These are phyloP conservation scores for Falco peregrinus DNA, from an alignment of 2,797 vertebrate species.

Conservation along the genomic window DNA sequence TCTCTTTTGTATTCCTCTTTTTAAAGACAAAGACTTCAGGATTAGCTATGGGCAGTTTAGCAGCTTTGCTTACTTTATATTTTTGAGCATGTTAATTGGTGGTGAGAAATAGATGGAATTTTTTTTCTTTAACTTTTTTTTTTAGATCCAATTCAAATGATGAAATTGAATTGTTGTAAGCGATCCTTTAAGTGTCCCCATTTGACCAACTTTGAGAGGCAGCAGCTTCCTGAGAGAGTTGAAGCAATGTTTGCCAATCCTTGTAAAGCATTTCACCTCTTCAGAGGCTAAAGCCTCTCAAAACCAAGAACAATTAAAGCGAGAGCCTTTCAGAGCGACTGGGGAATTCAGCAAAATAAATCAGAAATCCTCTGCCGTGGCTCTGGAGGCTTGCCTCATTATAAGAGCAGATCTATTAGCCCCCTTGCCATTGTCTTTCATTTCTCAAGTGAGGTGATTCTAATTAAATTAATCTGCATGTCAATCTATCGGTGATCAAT, in stretches of 20 bases:
- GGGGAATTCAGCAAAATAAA: conserved; percentile 83
- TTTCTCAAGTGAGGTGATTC: conserved; percentile 87
- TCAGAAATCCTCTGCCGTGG: conserved; percentile 79
- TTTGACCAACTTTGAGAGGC: conserved; percentile 68
- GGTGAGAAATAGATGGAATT: background rate
- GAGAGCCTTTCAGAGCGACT: conserved; percentile 77
- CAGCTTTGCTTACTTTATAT: background rate
- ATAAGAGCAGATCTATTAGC: conserved; percentile 85
- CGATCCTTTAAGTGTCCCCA: conserved; percentile 56
- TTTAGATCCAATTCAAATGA: background rate
- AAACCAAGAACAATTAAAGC: conserved; percentile 84
- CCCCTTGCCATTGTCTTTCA: conserved; percentile 86
- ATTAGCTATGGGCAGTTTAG: background rate
- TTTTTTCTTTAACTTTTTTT: background rate
- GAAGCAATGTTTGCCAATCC: conserved; percentile 75
- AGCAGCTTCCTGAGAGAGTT: conserved; percentile 70
- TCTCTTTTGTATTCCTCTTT: background rate
- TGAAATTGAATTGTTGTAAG: conserved; percentile 49
- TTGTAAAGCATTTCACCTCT: conserved; percentile 80
- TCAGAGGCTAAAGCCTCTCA: conserved; percentile 82
- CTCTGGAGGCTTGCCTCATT: conserved; percentile 80
- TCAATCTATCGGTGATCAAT: conserved; percentile 89
- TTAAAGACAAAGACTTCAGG: background rate
- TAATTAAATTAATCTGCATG: conserved; percentile 92
- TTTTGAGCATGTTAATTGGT: conserved; percentile 10